Percentiles rank a stretch among this genome's conserved stretches.
phyloP scores from a whole-genome alignment of 2,113 vertebrate species.

The Ammospiza caudacuta region DNA sequence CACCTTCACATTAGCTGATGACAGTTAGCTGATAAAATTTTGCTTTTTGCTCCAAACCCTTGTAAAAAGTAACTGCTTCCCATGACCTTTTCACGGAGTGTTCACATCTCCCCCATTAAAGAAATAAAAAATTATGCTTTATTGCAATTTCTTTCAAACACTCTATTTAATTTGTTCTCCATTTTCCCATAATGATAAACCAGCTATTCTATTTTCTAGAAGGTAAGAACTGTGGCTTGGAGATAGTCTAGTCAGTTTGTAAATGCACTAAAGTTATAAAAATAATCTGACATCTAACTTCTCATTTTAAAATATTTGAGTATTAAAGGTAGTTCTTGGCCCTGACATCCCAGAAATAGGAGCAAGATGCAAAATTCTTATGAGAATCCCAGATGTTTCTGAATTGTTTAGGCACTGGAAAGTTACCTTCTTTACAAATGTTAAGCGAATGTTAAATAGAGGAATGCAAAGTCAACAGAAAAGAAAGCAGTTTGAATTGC shows the following conservation, averaged over 20 bases:
- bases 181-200: not conserved
- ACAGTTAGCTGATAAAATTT: not conserved
- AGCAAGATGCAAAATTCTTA: not conserved
- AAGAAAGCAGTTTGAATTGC: not conserved
- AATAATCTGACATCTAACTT: not conserved
- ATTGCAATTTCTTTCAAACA: not conserved
- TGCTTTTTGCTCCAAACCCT: not conserved
- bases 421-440: not conserved
- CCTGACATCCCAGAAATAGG: not conserved
- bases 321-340: not conserved
- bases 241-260: not conserved
- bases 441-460: not conserved
- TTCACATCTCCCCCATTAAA: not conserved
- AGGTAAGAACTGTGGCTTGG: not conserved
- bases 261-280: not conserved
- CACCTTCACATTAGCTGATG: not conserved
- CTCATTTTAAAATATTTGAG: not conserved
- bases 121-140: constrained; percentile 10
- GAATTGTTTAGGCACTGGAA: not conserved
- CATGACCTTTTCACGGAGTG: not conserved
- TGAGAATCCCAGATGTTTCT: not conserved
- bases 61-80: constrained; percentile 13
- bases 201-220: not conserved
- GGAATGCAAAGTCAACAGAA: not conserved
- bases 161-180: not conserved